A percentile compares a stretch with the other conserved stretches of the same genome.
phyloP scores from a whole-genome alignment of 2,888 invertebrate genomes.

The Timema cristinae region DNA sequence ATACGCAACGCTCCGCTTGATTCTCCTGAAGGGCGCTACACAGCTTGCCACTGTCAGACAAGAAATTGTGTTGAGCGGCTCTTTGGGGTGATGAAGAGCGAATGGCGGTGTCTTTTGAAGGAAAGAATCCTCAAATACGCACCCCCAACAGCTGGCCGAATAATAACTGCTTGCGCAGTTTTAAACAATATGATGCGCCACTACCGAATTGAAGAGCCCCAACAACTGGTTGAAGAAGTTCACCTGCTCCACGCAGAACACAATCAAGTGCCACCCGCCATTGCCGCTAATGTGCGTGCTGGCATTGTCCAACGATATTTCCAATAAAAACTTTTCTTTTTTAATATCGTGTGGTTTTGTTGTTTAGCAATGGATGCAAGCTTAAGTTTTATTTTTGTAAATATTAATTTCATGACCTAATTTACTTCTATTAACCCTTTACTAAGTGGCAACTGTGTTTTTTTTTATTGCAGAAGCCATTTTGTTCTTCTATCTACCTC shows the following conservation, averaged over 20 bases:
- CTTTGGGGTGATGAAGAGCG: not conserved
- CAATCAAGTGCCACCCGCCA: not conserved
- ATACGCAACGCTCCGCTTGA: not conserved
- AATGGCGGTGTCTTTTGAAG: not conserved
- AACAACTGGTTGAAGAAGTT: not conserved
- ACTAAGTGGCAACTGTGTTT: too few relatives aligned
- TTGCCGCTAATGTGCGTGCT: constrained; percentile 3
- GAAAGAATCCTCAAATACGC: not conserved
- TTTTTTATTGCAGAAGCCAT: too few relatives aligned
- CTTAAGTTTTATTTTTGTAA: too few relatives aligned
- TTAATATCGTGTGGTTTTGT: not conserved
- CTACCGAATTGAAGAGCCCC: not conserved
- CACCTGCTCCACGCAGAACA: not conserved
- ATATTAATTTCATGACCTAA: too few relatives aligned
- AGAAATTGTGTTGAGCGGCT: constrained; percentile 1
- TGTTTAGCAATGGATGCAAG: too few relatives aligned
- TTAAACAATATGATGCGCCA: constrained; percentile 8
- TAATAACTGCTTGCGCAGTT: not conserved
- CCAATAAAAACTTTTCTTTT: not conserved
- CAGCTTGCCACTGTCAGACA: not conserved
- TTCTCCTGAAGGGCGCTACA: not conserved
- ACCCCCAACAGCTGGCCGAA: not conserved
- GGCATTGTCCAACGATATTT: not conserved
- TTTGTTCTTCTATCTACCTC: too few relatives aligned
- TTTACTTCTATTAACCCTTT: too few relatives aligned